Evolutionary conservation across 2,888 invertebrate species (phyloP), one percentile per base, ranked within the genome.

Genomic region (Drosophila merina): DNA sequence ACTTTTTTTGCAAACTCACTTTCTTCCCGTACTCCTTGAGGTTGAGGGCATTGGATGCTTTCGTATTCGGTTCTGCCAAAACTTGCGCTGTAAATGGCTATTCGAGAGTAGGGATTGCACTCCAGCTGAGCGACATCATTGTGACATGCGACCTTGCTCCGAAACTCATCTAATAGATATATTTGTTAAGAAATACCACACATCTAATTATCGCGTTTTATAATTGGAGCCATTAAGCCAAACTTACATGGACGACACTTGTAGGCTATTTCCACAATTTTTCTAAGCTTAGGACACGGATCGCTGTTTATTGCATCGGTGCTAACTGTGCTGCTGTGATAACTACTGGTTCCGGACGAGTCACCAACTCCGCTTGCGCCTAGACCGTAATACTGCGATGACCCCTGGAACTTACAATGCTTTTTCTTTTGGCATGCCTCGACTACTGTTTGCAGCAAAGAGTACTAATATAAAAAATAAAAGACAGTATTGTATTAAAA

Each of bases 241-340:
- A 77, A 96, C 96, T 97, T 93, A 99, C 98, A 97, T 89, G 99
- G 99, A 92, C 97, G 95, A 93, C 99, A 99, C 92, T 98, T 98
- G 93, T 97, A 99, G 82, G 97, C 97, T 72, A 98, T 96, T 93
- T 98, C 97, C 79, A 98, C 96, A 93, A 97, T 98, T 92, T 98
- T 98, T 72, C 96, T 94, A 50, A 96, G 95, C 26, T 96, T 96
- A 10, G 98, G 98, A 90, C 99, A 99, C 0, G 98, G 98, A 93
- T 99, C 91, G 75, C 79, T 85, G 74, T 83, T 89, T 74, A 88
- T 86, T 76, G 88, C 78, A 75, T 82, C 89, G 40, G 89, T 83
- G 67, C 88, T 90, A 63, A 87, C 88, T 58, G 90, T 90, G 77
- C 90, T 90, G 80, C 89, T 90, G 76, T 90, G 89, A 78, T 90